phyloP scores from a whole-genome alignment of 2,113 vertebrate species.

The Pygoscelis adeliae region DNA sequence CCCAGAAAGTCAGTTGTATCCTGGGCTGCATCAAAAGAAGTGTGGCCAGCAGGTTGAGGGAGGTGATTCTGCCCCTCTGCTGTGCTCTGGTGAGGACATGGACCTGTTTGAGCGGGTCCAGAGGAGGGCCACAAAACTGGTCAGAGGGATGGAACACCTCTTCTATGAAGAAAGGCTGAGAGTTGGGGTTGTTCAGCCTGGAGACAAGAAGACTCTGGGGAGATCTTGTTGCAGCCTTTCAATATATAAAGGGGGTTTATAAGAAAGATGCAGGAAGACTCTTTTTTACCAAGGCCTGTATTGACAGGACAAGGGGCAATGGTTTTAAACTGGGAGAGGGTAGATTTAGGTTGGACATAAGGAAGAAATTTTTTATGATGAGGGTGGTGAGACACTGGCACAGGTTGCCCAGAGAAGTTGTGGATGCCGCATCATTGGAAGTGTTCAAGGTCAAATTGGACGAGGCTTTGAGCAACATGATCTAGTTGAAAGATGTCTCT shows the following conservation, averaged over 20 bases:
- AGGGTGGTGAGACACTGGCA: neutral
- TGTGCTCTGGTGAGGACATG: neutral
- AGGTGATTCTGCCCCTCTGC: neutral
- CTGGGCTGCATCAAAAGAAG: neutral
- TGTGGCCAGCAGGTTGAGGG: accelerated
- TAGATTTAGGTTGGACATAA: neutral
- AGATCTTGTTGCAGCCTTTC: neutral
- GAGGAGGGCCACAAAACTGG: accelerated
- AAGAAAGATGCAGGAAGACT: no score
- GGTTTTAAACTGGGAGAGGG: neutral
- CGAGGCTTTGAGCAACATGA: neutral
- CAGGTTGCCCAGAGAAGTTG: neutral
- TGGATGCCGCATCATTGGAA: neutral
- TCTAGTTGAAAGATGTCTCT: neutral
- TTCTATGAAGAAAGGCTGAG: accelerated
- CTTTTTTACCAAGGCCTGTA: neutral
- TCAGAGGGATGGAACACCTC: neutral
- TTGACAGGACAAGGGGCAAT: neutral
- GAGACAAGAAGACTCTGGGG: neutral
- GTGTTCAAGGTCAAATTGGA: neutral
- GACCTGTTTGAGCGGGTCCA: accelerated
- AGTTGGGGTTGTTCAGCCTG: neutral
- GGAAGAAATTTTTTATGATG: neutral
- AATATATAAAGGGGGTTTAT: neutral
- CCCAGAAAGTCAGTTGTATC: accelerated